Evolutionary conservation across 2,113 vertebrate species (phyloP).

Genomic region (Lycaon pictus): DNA sequence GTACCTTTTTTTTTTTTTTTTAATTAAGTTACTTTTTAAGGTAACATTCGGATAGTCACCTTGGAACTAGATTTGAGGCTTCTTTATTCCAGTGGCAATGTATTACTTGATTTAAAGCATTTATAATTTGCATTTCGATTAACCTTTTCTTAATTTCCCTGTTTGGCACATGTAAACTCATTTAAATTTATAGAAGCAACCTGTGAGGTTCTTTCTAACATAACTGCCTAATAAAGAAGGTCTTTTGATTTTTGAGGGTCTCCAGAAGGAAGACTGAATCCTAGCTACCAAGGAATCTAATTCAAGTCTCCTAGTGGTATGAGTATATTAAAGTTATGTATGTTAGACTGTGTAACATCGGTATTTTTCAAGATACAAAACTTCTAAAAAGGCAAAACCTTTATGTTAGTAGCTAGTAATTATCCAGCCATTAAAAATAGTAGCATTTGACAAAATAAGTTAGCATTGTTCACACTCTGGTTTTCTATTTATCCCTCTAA

Average conservation of each 20-base stretch:
- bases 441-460: slow-evolving; percentile 5
- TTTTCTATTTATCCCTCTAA: slow-evolving; percentile 10
- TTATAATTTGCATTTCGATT: slow-evolving; percentile 82
- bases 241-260: slow-evolving; percentile 35
- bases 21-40: slow-evolving; percentile 55
- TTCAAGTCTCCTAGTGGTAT: neutral
- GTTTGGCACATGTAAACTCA: slow-evolving; percentile 66
- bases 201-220: slow-evolving; percentile 10
- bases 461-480: neutral
- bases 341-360: neutral
- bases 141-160: slow-evolving; percentile 78
- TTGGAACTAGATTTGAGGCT: slow-evolving; percentile 18
- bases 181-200: slow-evolving; percentile 56
- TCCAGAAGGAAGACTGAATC: slow-evolving; percentile 27
- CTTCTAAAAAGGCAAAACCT: neutral
- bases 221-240: neutral
- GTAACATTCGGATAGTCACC: slow-evolving; percentile 29
- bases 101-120: slow-evolving; percentile 82
- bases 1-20: neutral
- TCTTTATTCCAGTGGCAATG: slow-evolving; percentile 34
- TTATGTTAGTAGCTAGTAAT: neutral
- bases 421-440: slow-evolving; percentile 45
- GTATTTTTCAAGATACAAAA: neutral
- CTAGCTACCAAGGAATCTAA: neutral
- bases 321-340: neutral